These are phyloP conservation scores for Musca domestica DNA, from an alignment of 1,140 invertebrate species.

Conservation along the genomic window DNA sequence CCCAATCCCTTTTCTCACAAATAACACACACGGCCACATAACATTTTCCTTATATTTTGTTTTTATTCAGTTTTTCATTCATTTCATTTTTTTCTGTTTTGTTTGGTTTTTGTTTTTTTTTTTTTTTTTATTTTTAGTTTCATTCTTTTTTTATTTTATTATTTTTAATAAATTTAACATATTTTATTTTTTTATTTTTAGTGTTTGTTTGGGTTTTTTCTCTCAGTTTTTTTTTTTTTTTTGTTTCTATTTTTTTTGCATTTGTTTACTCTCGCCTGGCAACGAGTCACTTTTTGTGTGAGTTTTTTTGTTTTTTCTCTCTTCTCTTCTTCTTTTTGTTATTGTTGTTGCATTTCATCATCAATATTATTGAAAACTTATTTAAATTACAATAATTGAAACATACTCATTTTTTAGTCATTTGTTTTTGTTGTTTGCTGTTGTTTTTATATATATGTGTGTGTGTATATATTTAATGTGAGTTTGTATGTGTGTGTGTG, in stretches of 20 bases:
- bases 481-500: no score
- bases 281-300: no score
- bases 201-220: background rate
- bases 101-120: background rate
- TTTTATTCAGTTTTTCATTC: no score
- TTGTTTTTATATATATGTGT: no score
- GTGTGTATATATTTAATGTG: no score
- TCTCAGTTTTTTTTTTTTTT: background rate
- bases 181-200: background rate
- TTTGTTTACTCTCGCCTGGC: background rate
- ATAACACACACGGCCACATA: no score
- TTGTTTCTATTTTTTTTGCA: no score
- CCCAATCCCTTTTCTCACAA: no score
- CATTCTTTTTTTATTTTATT: conserved; percentile 4
- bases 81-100: no score
- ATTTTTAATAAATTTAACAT: conserved; percentile 18
- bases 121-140: background rate
- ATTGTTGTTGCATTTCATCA: conserved; percentile 1
- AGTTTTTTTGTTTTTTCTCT: background rate
- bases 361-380: conserved; percentile 17
- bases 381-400: conserved; percentile 20
- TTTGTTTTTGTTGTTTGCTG: background rate
- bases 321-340: background rate
- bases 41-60: no score
- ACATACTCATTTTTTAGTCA: conserved; percentile 15